These are phyloP conservation scores for Cryptophagus acutangulus DNA, from an alignment of 2,888 invertebrate species.

Conservation along the genomic window DNA sequence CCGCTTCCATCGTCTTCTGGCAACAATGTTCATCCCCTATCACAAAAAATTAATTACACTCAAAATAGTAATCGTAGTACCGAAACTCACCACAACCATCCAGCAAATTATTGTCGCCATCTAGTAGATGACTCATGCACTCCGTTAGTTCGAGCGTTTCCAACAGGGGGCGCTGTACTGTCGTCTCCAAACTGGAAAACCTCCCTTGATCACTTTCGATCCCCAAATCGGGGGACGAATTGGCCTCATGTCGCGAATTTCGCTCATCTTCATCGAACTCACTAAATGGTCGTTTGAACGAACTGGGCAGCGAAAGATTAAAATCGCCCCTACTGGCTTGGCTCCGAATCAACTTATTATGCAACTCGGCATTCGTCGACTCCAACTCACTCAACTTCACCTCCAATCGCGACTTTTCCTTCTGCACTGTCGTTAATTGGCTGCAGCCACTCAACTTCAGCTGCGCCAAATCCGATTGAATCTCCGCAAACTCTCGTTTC, in stretches of 20 bases:
- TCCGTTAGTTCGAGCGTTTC: conserved; percentile 49
- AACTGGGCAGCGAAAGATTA: conserved; percentile 21
- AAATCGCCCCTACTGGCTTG: conserved; percentile 28
- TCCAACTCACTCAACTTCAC: conserved; percentile 46
- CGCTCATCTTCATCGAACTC: conserved; percentile 36
- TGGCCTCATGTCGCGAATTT: conserved; percentile 43
- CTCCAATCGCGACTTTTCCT: conserved; percentile 50
- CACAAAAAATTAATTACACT: conserved; percentile 13
- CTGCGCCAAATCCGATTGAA: not conserved
- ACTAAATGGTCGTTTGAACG: conserved; percentile 35
- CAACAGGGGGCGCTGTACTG: conserved; percentile 45
- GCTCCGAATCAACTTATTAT: conserved; percentile 41
- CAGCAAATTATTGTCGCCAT: conserved; percentile 31
- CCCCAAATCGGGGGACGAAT: conserved; percentile 80
- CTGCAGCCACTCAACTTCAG: too few species aligned
- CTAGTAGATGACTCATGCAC: conserved; percentile 44
- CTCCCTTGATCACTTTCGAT: conserved; percentile 77
- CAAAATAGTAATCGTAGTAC: not conserved
- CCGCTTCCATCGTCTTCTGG: conserved; percentile 36
- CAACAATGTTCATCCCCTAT: conserved; percentile 39
- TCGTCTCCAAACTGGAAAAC: conserved; percentile 59
- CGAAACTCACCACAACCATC: conserved; percentile 37
- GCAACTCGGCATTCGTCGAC: conserved; percentile 42
- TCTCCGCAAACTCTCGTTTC: conserved; percentile 36
- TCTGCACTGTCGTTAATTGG: conserved; percentile 34